These are phyloP conservation scores for Neelides sp. DNA, from an alignment of 1,140 invertebrate species.

Conservation along the genomic window DNA sequence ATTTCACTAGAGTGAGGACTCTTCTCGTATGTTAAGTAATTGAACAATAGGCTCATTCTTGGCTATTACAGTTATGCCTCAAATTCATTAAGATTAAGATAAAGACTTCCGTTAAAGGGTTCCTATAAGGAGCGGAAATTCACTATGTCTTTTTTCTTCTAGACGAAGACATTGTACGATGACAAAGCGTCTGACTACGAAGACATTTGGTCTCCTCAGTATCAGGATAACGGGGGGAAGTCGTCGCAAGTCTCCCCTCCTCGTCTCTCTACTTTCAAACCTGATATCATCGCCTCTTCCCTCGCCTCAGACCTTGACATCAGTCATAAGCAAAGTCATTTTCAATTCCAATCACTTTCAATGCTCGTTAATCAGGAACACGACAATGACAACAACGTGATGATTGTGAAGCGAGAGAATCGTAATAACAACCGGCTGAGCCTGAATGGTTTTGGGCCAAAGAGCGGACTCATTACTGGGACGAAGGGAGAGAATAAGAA, in stretches of 20 bases:
- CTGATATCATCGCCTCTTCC: constrained; percentile 26
- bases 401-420: constrained; percentile 1
- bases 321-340: constrained; percentile 10
- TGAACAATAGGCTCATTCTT: too few species aligned
- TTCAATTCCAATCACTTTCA: constrained; percentile 12
- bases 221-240: constrained; percentile 2
- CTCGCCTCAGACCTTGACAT: constrained; percentile 21
- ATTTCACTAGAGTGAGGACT: too few species aligned
- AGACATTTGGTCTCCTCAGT: constrained; percentile 59
- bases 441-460: too few species aligned
- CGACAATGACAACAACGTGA: constrained; percentile 5
- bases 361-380: constrained; percentile 12
- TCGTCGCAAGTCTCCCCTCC: constrained; percentile 13
- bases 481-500: too few species aligned
- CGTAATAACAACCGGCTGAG: constrained; percentile 14
- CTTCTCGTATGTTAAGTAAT: too few species aligned
- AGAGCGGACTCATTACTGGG: too few species aligned
- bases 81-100: too few species aligned
- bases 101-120: too few species aligned
- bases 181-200: constrained; percentile 92
- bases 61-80: too few species aligned
- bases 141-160: constrained; percentile 4
- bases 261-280: constrained; percentile 26
- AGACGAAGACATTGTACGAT: constrained; percentile 28
- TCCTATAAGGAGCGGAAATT: too few species aligned